Percentiles rank a stretch among this genome's conserved stretches.
phyloP scores from a whole-genome alignment of 2,113 vertebrate species.

The Corvus moneduloides region DNA sequence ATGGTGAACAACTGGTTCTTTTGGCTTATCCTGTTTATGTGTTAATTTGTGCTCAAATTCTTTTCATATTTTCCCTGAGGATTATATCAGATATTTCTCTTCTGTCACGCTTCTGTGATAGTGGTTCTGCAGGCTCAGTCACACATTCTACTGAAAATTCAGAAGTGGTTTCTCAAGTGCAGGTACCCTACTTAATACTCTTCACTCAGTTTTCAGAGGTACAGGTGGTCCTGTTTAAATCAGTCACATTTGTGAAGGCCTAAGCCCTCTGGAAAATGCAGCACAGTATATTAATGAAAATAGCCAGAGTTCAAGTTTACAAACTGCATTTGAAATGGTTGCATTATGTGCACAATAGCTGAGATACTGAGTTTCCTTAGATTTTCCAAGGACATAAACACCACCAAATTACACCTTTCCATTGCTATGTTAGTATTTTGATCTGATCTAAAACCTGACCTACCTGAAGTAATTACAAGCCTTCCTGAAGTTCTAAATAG shows the following conservation, averaged over 20 bases:
- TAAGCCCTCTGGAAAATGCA: neutral
- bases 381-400: neutral
- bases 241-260: neutral
- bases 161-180: neutral
- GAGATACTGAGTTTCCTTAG: neutral
- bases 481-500: neutral
- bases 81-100: neutral
- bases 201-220: neutral
- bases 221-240: neutral
- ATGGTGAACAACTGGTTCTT: neutral
- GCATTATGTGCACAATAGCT: neutral
- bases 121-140: neutral
- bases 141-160: neutral
- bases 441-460: neutral
- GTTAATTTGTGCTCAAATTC: neutral
- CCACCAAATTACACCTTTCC: neutral
- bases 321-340: neutral
- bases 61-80: neutral
- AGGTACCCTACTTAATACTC: neutral
- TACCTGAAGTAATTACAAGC: conserved; percentile 9
- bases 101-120: neutral
- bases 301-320: neutral
- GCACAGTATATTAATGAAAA: neutral
- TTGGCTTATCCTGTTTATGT: neutral
- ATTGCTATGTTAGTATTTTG: neutral